Base-by-base conservation (phyloP, 2,113 vertebrate species). In the Cathartes aura region DNA sequence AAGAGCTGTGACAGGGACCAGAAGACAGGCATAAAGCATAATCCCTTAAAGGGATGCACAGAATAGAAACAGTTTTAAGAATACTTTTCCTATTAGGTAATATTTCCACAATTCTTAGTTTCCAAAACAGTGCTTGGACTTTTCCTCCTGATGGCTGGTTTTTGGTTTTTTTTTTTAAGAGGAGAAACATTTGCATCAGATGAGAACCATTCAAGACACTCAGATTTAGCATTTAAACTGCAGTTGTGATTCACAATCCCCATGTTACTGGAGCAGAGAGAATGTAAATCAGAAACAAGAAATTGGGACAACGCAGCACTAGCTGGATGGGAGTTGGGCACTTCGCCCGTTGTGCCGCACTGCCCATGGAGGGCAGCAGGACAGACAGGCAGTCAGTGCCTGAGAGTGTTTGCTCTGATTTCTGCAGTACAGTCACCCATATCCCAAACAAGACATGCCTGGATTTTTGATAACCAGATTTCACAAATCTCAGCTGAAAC, bases 21-120 rank as follows among this genome's bases (percentile, higher is more conserved):
- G 87, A 73, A 82, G 71, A 60, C 86, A 90, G 42, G 52, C 68
- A 23, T 1, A 38, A 58, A 91, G n/a, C n/a, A 47, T 40, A 86
- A 74, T 55, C 67, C 90, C 67, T 83, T 67, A 62, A 43, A 86
- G 87, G 76, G 71, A 81, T 84, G 71, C 86, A 80, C 36, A 23
- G 55, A 55, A 78, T 47, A 83, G 34, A 50, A 72, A 38, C 74
- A 14, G 14, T 38, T 89, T 81, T 50, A 70, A 78, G 79, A 95
- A 95, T 96, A 66, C 36, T 95, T 94, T 34, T 78, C 59, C 71
- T 72, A 38, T 97, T 94, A 95, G 67, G 64, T 78, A 95, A 62
- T 73, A 94, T 83, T 96, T 67, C 81, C 76, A 92, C 70, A 87
- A 84, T 72, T 71, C 75, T 64, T 14, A 34, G 56, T 95, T 92